Percentiles rank a stretch among this genome's conserved stretches.
phyloP scores from a whole-genome alignment of 2,113 vertebrate genomes.

The Athene noctua region DNA sequence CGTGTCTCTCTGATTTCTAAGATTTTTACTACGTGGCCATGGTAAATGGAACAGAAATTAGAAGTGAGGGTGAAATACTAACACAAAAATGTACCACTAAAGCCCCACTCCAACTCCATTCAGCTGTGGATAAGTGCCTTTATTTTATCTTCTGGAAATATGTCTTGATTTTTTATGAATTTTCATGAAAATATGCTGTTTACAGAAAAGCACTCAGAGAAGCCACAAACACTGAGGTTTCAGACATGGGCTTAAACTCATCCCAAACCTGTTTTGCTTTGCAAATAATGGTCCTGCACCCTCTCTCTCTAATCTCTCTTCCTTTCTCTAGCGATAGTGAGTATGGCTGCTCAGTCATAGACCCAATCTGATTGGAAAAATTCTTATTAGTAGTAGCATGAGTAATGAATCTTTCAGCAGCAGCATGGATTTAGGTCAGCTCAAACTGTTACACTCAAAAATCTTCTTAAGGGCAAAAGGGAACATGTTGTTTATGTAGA shows the following conservation, averaged over 20 bases:
- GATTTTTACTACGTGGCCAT: not conserved
- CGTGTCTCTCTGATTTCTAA: not conserved
- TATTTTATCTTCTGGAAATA: not conserved
- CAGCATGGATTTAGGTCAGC: not conserved
- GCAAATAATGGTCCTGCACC: not conserved
- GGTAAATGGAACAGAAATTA: not conserved
- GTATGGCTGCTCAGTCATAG: not conserved
- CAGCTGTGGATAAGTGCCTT: not conserved
- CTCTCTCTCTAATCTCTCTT: not conserved
- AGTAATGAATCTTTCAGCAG: not conserved
- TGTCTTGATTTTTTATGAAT: not conserved
- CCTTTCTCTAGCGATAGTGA: not conserved
- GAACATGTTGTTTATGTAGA: not conserved
- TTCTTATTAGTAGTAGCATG: not conserved
- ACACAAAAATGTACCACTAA: not conserved
- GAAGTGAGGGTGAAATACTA: not conserved
- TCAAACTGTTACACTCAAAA: not conserved
- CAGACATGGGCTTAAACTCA: rapidly evolving
- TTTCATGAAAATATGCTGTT: not conserved
- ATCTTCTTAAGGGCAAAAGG: not conserved
- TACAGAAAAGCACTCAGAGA: not conserved
- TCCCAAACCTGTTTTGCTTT: not conserved
- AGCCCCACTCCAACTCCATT: not conserved
- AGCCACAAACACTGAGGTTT: not conserved
- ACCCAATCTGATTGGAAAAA: not conserved